These are phyloP conservation scores for Pseudochirops cupreus DNA, from an alignment of 2,797 vertebrate species.

Conservation along the genomic window DNA sequence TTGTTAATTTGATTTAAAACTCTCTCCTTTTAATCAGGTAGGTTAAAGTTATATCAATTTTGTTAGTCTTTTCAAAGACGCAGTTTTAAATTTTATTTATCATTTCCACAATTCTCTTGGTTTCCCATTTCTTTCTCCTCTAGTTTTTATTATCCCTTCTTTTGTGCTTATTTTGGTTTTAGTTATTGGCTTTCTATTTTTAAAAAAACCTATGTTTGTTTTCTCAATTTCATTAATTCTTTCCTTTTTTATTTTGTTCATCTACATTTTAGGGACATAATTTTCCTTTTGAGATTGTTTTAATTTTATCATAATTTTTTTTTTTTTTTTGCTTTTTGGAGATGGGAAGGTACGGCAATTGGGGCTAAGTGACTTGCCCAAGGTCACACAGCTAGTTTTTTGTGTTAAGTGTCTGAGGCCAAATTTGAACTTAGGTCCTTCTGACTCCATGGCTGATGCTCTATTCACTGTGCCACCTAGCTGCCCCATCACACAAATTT, in stretches of 20 bases:
- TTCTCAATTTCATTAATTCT: not conserved
- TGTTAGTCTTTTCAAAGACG: not conserved
- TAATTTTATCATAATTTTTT: not conserved
- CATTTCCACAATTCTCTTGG: not conserved
- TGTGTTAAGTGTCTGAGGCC: too few relatives aligned
- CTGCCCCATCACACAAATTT: not conserved
- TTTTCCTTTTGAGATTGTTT: not conserved
- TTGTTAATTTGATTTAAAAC: not conserved
- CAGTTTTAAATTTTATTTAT: not conserved
- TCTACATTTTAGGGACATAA: not conserved
- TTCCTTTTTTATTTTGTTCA: not conserved
- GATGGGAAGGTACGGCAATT: too few relatives aligned
- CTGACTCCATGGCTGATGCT: too few relatives aligned
- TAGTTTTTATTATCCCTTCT: not conserved
- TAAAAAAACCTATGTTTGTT: not conserved
- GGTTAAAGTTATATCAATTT: not conserved
- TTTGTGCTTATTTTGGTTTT: not conserved
- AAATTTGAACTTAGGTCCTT: too few relatives aligned
- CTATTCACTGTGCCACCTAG: too few relatives aligned
- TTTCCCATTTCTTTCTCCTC: not conserved
- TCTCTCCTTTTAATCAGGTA: not conserved
- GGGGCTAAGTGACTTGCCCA: too few relatives aligned
- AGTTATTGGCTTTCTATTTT: not conserved
- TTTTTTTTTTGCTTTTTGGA: too few relatives aligned
- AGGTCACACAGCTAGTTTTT: too few relatives aligned